Conservation (phyloP, 2,888 invertebrate genomes). For the Sphaerophoria rueppellii region DNA sequence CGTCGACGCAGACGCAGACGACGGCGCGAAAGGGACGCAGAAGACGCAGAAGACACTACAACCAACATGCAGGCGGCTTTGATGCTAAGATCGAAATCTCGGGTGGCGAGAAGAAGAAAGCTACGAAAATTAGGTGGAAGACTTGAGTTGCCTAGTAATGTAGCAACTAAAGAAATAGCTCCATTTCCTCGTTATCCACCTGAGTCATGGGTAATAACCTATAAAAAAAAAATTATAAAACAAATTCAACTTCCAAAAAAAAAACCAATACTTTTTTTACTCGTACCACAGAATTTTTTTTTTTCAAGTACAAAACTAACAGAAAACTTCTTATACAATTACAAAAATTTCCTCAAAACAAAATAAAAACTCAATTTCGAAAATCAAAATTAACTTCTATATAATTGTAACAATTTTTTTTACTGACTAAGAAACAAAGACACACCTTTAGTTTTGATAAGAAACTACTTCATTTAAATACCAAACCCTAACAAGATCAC, state of each 20-base stretch:
- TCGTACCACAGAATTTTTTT: conserved; percentile 63
- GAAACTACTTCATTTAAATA: conserved; percentile 41
- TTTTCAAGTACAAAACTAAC: conserved; percentile 74
- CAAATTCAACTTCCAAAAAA: conserved; percentile 69
- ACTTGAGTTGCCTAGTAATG: conserved; percentile 92
- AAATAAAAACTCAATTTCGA: conserved; percentile 28
- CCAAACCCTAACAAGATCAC: conserved; percentile 38
- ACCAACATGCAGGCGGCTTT: conserved; percentile 95
- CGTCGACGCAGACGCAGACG: conserved; percentile 39
- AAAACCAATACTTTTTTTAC: conserved; percentile 72
- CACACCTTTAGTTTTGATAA: conserved; percentile 34
- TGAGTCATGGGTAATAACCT: conserved; percentile 86
- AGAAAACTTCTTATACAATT: conserved; percentile 74
- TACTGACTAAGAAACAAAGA: conserved; percentile 6
- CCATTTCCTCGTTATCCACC: conserved; percentile 95
- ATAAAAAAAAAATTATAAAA: conserved; percentile 53
- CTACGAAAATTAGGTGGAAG: conserved; percentile 88
- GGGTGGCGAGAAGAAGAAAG: conserved; percentile 91
- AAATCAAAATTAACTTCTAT: conserved; percentile 30
- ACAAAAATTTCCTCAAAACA: conserved; percentile 41
- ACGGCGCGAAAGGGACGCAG: conserved; percentile 75
- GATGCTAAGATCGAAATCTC: conserved; percentile 95
- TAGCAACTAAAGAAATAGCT: conserved; percentile 92
- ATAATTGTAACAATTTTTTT: conserved; percentile 12
- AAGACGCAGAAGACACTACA: conserved; percentile 74